phyloP scores from a whole-genome alignment of 2,113 vertebrate genomes.

The Chlorodrepanis virens region DNA sequence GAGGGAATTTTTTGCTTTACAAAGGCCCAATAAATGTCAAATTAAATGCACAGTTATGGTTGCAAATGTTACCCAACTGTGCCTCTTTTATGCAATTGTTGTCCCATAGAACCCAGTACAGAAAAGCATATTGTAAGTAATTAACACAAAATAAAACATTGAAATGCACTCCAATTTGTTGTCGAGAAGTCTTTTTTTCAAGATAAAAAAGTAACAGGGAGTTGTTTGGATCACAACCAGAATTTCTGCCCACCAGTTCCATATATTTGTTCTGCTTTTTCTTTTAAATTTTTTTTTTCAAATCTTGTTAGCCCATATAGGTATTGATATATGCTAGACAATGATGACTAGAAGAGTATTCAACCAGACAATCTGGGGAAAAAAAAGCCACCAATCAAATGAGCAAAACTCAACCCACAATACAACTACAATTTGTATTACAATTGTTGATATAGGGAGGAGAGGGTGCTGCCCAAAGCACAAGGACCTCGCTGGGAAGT shows the following conservation, averaged over 20 bases:
- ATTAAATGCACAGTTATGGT: neutral
- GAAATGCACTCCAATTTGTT: neutral
- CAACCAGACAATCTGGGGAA: neutral
- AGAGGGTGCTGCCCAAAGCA: neutral
- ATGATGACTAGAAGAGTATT: neutral
- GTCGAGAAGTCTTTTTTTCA: neutral
- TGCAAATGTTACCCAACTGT: neutral
- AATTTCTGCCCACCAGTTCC: neutral
- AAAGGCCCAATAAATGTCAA: neutral
- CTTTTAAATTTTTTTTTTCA: neutral
- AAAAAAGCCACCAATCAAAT: neutral
- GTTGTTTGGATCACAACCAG: neutral
- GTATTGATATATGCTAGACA: neutral
- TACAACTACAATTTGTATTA: neutral
- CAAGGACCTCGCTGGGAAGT: neutral
- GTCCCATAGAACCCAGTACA: neutral
- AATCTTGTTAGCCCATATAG: neutral
- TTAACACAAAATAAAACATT: neutral
- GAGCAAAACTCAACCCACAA: neutral
- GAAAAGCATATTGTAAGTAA: neutral
- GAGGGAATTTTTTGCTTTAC: neutral
- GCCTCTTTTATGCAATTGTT: neutral
- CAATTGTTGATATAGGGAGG: neutral
- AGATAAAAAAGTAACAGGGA: neutral
- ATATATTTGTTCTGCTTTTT: neutral